These are phyloP conservation scores for Trichoplusia ni DNA, from an alignment of 1,140 invertebrate genomes.

Conservation along the genomic window DNA sequence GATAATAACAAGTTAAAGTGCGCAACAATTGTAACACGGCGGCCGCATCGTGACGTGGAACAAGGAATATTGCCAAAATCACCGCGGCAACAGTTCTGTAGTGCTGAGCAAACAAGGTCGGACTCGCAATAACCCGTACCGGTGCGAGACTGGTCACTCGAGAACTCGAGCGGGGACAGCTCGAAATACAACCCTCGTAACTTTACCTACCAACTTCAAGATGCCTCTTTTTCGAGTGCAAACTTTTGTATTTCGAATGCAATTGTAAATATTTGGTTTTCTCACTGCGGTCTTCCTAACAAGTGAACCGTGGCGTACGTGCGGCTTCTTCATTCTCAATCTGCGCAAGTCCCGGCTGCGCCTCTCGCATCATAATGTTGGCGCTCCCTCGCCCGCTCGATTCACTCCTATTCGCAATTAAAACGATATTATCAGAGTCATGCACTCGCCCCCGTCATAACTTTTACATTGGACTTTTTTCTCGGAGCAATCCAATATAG, in stretches of 20 bases:
- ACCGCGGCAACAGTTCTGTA: constrained; percentile 59
- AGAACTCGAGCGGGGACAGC: constrained; percentile 58
- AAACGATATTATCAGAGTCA: constrained; percentile 62
- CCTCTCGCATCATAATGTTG: constrained; percentile 58
- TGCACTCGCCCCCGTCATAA: constrained; percentile 41
- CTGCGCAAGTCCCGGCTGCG: constrained; percentile 46
- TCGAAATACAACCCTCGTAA: constrained; percentile 58
- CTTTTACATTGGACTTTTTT: constrained; percentile 38
- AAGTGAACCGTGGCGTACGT: constrained; percentile 65
- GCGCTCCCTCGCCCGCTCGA: constrained; percentile 32
- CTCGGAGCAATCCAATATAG: constrained; percentile 17
- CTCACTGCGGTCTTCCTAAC: constrained; percentile 60
- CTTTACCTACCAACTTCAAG: constrained; percentile 53
- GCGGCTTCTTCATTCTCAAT: constrained; percentile 58
- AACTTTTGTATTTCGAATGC: constrained; percentile 68
- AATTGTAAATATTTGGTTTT: constrained; percentile 68
- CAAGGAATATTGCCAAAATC: constrained; percentile 66
- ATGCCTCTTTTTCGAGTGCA: constrained; percentile 65
- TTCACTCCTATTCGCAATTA: constrained; percentile 57
- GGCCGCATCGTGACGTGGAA: constrained; percentile 10
- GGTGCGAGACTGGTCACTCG: constrained; percentile 55
- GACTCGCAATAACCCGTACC: constrained; percentile 55
- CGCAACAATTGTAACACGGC: constrained; percentile 7
- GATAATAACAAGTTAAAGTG: constrained; percentile 14
- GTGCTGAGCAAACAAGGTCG: constrained; percentile 63